Conservation (phyloP, 2,113 vertebrate species). For the Peromyscus polionotus region DNA sequence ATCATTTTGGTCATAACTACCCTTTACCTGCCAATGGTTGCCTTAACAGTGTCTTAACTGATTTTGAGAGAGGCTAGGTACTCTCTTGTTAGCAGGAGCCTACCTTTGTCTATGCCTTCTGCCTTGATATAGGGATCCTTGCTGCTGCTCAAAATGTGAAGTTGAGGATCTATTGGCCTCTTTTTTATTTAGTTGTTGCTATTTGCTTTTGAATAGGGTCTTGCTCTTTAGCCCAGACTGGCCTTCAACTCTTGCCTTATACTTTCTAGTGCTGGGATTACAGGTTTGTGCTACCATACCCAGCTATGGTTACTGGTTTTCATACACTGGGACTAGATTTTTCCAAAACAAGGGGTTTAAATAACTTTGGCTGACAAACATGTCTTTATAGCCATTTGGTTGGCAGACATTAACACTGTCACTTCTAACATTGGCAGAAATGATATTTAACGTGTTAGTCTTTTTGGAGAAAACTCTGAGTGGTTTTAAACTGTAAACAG, state of each 20-base stretch:
- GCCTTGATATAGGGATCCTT: not conserved
- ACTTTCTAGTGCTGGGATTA: not conserved
- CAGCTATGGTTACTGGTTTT: not conserved
- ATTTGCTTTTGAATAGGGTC: not conserved
- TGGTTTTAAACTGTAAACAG: constrained; percentile 38
- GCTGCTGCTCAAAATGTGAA: not conserved
- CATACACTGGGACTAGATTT: not conserved
- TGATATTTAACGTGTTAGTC: not conserved
- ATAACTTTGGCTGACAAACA: constrained; percentile 11
- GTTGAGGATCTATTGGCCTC: not conserved
- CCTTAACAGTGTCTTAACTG: not conserved
- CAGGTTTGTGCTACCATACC: not conserved
- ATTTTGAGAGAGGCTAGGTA: not conserved
- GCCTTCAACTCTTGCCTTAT: not conserved
- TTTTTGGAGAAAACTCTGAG: not conserved
- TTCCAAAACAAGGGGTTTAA: constrained; percentile 4
- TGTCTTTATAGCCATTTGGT: not conserved
- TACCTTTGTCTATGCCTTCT: not conserved
- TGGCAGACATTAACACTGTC: not conserved
- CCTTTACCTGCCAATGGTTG: not conserved
- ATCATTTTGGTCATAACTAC: not conserved
- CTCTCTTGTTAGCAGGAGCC: not conserved
- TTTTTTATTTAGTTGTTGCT: not conserved
- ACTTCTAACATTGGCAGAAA: not conserved
- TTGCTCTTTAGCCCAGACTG: not conserved